Evolutionary conservation across 2,797 vertebrate species (phyloP), one percentile per base, ranked within the genome.

Genomic region (Astyanax mexicanus): DNA sequence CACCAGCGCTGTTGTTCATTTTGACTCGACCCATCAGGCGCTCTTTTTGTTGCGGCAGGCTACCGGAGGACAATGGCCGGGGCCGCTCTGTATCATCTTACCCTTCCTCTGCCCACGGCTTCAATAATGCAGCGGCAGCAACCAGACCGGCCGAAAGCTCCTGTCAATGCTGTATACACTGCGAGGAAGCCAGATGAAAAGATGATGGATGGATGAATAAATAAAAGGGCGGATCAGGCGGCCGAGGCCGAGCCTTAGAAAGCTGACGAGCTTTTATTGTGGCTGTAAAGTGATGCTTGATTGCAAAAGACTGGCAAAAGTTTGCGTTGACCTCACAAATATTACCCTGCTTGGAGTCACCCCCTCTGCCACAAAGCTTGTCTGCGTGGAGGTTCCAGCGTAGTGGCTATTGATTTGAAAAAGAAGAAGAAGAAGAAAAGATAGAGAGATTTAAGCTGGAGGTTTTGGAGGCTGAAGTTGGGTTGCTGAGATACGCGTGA

Each of bases 41-140:
- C 38, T 68, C 37, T 68, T 61, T 81, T 77, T 80, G 40, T 62
- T 62, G 32, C 58, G 19, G 54, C 45, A 62, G 65, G 51, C 35
- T 19, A 44, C 27, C 7, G 78, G 78, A 68, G 69, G 51, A 84
- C 64, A 69, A 52, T 17, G 13, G 15, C 27, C 5, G 73, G 73
- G 58, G 35, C 51, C 38, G 19, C 72, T 40, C 40, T 51, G 12
- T 85, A 81, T 74, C 86, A 84, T 78, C 72, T 79, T 80, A 87
- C 75, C 81, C 47, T 70, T 58, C 44, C 78, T 80, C 78, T 86
- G 82, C 85, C 83, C 75, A 86, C 81, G 57, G 65, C 13, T 70
- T 92, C 27, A 92, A 89, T 92, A 87, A 91, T 89, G 87, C 80
- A 90, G 77, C 52, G 55, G 69, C 52, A 57, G 42, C 72, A 51